phyloP scores from a whole-genome alignment of 2,113 vertebrate species.

The Cottus gobio region DNA sequence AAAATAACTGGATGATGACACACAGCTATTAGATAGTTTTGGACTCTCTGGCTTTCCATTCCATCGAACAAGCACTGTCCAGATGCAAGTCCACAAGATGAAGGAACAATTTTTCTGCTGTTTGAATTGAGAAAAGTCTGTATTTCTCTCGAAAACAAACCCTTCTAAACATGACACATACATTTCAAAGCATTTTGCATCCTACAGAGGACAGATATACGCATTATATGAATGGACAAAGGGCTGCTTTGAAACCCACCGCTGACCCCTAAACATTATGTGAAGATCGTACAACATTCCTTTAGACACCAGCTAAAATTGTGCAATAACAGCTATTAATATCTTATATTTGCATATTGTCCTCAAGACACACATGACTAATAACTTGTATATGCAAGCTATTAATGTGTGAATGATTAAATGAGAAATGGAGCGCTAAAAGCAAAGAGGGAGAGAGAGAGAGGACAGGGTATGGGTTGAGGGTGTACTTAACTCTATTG shows the following conservation, averaged over 20 bases:
- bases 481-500: conserved; percentile 75
- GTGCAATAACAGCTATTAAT: conserved; percentile 22
- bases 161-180: neutral
- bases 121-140: conserved; percentile 4
- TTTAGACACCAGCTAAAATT: neutral
- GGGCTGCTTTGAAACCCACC: neutral
- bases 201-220: neutral
- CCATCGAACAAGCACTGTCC: neutral
- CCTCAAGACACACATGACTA: neutral
- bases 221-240: neutral
- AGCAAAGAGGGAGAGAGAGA: conserved; percentile 21
- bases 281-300: neutral
- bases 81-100: neutral
- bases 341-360: conserved; percentile 3
- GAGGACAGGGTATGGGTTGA: conserved; percentile 59
- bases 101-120: conserved; percentile 3
- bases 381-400: neutral
- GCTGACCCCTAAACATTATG: neutral
- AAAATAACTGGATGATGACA: neutral
- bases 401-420: conserved; percentile 22
- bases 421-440: neutral
- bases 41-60: conserved; percentile 1
- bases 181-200: conserved; percentile 13
- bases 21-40: neutral
- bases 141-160: neutral